Conservation (phyloP, 2,113 vertebrate genomes). For the Halcyon malimbica region DNA sequence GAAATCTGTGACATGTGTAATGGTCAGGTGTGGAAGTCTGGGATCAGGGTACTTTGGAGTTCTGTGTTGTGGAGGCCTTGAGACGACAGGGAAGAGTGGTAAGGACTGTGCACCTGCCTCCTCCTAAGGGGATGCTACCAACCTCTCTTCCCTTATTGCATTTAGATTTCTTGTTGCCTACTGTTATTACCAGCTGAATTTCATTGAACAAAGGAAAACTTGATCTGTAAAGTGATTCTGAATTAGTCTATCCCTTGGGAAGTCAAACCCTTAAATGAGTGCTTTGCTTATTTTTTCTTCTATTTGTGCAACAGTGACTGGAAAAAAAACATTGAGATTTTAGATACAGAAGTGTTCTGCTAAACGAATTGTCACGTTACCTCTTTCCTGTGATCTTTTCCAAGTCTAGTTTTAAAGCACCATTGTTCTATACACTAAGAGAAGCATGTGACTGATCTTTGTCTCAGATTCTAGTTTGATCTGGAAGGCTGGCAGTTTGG, state of each 20-base stretch:
- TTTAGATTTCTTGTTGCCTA: not conserved
- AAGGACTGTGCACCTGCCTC: rapidly evolving
- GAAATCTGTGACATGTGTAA: not conserved
- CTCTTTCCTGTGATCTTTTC: not conserved
- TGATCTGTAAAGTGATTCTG: not conserved
- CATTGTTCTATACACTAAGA: not conserved
- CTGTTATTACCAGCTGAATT: not conserved
- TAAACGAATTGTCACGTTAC: not conserved
- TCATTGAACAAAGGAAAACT: not conserved
- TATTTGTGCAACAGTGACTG: not conserved
- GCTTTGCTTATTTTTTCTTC: not conserved
- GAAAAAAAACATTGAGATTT: not conserved
- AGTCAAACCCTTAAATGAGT: not conserved
- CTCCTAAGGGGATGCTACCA: not conserved
- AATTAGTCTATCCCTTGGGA: not conserved
- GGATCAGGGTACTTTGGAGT: not conserved
- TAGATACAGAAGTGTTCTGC: not conserved
- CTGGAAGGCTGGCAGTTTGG: not conserved
- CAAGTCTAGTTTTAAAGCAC: not conserved
- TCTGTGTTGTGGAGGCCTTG: not conserved
- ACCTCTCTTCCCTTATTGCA: not conserved
- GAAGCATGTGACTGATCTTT: not conserved
- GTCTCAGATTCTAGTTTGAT: not conserved
- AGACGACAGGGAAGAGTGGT: not conserved
- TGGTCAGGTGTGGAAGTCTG: not conserved